A percentile compares a stretch with the other conserved stretches of the same genome.
Evolutionary conservation across 1,140 invertebrate genomes (phyloP).

Genomic region (Caligus rogercresseyi): DNA sequence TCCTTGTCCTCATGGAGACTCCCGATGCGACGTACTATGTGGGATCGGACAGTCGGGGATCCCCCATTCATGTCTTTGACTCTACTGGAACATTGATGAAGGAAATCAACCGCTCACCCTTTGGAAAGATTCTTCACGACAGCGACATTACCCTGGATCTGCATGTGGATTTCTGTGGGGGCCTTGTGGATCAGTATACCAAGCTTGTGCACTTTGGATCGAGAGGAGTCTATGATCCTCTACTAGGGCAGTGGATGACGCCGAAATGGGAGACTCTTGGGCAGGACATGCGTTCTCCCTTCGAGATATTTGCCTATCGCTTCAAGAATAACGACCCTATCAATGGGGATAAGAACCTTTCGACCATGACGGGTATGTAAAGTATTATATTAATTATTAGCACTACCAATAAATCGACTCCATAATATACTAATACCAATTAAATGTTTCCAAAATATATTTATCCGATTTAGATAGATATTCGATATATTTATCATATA

Average conservation of each 20-base stretch:
- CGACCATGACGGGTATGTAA: background rate
- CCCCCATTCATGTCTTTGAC: conserved; percentile 74
- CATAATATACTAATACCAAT: too few relatives aligned
- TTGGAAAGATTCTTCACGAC: conserved; percentile 69
- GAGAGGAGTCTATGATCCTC: conserved; percentile 73
- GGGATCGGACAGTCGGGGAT: conserved; percentile 76
- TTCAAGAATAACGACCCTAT: conserved; percentile 82
- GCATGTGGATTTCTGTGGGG: conserved; percentile 80
- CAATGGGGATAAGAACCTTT: conserved; percentile 33
- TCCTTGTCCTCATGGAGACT: conserved; percentile 46
- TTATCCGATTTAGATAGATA: too few relatives aligned
- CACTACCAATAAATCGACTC: too few relatives aligned
- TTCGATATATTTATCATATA: too few relatives aligned
- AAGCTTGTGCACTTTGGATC: conserved; percentile 64
- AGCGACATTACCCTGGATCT: conserved; percentile 77
- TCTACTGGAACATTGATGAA: conserved; percentile 74
- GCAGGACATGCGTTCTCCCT: conserved; percentile 55
- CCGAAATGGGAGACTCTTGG: conserved; percentile 73
- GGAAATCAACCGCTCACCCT: conserved; percentile 71
- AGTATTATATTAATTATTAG: background rate
- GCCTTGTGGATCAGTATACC: conserved; percentile 61
- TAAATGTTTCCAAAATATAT: too few relatives aligned
- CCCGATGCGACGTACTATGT: conserved; percentile 69
- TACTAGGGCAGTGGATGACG: conserved; percentile 83
- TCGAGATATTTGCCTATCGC: conserved; percentile 73